Evolutionary conservation across 2,888 invertebrate species (phyloP).

Genomic region (Drosophila falleni): DNA sequence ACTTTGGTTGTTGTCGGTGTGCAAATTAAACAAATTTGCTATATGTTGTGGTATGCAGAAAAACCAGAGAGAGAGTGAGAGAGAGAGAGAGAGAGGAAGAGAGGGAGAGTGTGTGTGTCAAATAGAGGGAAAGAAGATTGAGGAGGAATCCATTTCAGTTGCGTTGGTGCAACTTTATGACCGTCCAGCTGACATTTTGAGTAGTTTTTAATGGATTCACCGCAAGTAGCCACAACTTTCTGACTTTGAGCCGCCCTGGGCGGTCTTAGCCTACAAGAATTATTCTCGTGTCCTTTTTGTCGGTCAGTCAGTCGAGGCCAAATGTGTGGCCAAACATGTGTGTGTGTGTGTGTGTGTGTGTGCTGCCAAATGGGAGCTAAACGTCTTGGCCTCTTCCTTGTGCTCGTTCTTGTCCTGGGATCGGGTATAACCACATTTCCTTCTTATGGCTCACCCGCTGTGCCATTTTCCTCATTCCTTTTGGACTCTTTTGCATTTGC

Average conservation of each 20-base stretch:
- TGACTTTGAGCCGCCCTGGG: constrained; percentile 55
- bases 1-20: constrained; percentile 14
- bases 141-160: background rate
- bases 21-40: constrained; percentile 66
- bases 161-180: constrained; percentile 44
- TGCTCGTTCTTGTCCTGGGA: background rate
- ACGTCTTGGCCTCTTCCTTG: constrained; percentile 1
- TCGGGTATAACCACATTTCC: constrained; percentile 31
- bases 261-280: constrained; percentile 34
- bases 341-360: constrained; percentile 27
- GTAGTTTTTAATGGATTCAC: constrained; percentile 75
- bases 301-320: constrained; percentile 28
- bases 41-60: constrained; percentile 40
- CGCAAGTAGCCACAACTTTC: constrained; percentile 50
- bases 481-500: constrained; percentile 31
- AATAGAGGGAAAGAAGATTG: background rate
- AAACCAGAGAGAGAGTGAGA: constrained; percentile 2
- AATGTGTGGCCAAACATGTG: constrained; percentile 45
- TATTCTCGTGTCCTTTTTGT: constrained; percentile 33
- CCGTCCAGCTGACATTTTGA: constrained; percentile 73
- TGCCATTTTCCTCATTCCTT: constrained; percentile 41
- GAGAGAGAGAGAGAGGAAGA: background rate
- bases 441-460: constrained; percentile 30
- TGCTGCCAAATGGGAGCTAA: constrained; percentile 28
- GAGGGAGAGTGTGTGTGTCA: background rate